phyloP scores from a whole-genome alignment of 2,113 vertebrate species.

The Vidua macroura region DNA sequence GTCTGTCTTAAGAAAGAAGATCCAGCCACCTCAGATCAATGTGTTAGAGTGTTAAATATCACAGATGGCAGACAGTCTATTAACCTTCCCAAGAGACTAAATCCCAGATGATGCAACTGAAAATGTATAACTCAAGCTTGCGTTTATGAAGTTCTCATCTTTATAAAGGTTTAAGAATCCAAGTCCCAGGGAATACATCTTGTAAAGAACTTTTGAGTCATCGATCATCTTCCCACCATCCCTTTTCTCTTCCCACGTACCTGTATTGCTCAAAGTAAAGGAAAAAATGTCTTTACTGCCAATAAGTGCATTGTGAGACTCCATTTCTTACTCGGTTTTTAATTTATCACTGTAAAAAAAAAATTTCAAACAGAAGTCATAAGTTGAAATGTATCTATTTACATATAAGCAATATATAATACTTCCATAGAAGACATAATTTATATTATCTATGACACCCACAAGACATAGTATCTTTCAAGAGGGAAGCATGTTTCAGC shows the following conservation, averaged over 20 bases:
- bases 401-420: not conserved
- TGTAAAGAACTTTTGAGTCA: slow-evolving; percentile 59
- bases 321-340: not conserved
- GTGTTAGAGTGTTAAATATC: slow-evolving; percentile 10
- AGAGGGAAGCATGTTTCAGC: not conserved
- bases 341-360: not conserved
- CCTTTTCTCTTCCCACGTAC: slow-evolving; percentile 42
- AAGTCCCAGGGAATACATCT: slow-evolving; percentile 23
- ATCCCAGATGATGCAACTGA: slow-evolving; percentile 12
- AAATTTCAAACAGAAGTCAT: not conserved
- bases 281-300: slow-evolving; percentile 21
- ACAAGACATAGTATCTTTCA: not conserved
- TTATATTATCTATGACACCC: not conserved
- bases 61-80: slow-evolving; percentile 40
- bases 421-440: not conserved
- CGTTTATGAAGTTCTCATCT: slow-evolving; percentile 12
- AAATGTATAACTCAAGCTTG: not conserved
- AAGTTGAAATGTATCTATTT: not conserved
- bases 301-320: slow-evolving; percentile 9
- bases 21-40: not conserved
- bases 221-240: slow-evolving; percentile 59
- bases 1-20: not conserved
- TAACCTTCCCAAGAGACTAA: slow-evolving; percentile 42
- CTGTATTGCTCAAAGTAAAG: slow-evolving; percentile 31
- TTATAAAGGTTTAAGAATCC: slow-evolving; percentile 9